Base-by-base conservation (phyloP, 2,888 invertebrate genomes). In the Piscicola geometra region DNA sequence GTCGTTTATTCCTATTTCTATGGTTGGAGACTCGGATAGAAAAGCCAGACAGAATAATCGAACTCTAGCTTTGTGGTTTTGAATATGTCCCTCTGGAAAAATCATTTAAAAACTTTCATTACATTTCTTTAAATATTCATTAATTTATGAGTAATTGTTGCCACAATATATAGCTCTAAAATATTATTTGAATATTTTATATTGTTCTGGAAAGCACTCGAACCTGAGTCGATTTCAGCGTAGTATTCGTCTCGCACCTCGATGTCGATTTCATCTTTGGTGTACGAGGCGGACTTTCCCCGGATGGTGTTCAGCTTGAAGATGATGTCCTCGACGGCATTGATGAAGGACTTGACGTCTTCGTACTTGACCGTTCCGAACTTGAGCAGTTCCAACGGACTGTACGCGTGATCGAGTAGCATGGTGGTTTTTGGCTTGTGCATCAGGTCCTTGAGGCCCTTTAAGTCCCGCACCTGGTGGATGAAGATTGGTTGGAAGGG, bases 1-100 rank as follows among this genome's bases (percentile, higher is more conserved):
- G 86, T 99, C 99, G 86, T 99, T 99, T 76, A 99, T 90, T 1
- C 99, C 99, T 81, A 99, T 87, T 87, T 99, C 99, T 79, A 98
- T 91, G 83, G 92, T 92, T 1, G 98, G 98, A 92, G 86, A 83
- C 90, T 92, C 94, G 81, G 95, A 93, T 25, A 99, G 88, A 86
- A 99, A 99, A 35, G 95, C 95, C 76, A 98, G 88, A 87, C 97
- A 96, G 88, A 98, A 98, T 15, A 99, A 86, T 21, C 99, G 88
- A 30, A 98, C 97, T 70, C 99, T 89, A 1, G 96, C 97, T 79
- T 95, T 93, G 87, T 98, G 98, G 82, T 77, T 79, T 1, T 81
- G 69, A 32, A 85, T 83, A 76, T 82, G 82, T 9, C 85, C 84
- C 35, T 80, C 80, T 68, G 47, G n/a, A 9, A 41, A 41, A 41